Evolutionary conservation across 2,888 invertebrate genomes (phyloP), one percentile per base, ranked within the genome.

Genomic region (Heteromurus nitidus): DNA sequence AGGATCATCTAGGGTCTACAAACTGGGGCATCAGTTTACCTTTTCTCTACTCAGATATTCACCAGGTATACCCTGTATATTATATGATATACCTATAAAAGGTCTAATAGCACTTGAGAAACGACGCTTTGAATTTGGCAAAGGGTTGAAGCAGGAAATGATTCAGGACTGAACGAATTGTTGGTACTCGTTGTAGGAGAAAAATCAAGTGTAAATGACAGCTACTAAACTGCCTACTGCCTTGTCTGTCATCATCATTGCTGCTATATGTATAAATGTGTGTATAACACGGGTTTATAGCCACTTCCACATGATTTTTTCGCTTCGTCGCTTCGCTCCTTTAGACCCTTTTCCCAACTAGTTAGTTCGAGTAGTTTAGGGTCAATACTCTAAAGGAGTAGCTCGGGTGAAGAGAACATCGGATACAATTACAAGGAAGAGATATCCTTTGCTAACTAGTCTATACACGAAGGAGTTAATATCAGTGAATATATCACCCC

Each of bases 351-450:
- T n/a, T n/a, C n/a, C n/a, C n/a, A n/a, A n/a, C n/a, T n/a, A n/a
- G n/a, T n/a, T 53, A 72, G 22, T 69, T 24, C 3, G 16, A 22
- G 44, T 28, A 22, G 22, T 31, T 11, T 67, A 69, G 76, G 76
- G 76, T 76, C 76, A 76, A 76, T 69, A 76, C 76, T 62, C 76
- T 44, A 47, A 30, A n/a, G n/a, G 67, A 75, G 22, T 65, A 44
- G 60, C 20, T 64, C 5, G 53, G 13, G 3, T 47, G n/a, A n/a
- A n/a, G n/a, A n/a, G n/a, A n/a, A n/a, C n/a, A n/a, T n/a, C n/a
- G n/a, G n/a, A n/a, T n/a, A n/a, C n/a, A n/a, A n/a, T n/a, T n/a
- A n/a, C n/a, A n/a, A n/a, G n/a, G n/a, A n/a, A n/a, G n/a, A n/a
- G n/a, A n/a, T n/a, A n/a, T n/a, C n/a, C n/a, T n/a, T n/a, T n/a